Conservation (phyloP, 2,888 invertebrate genomes). For the Cyrtodaria siliqua region DNA sequence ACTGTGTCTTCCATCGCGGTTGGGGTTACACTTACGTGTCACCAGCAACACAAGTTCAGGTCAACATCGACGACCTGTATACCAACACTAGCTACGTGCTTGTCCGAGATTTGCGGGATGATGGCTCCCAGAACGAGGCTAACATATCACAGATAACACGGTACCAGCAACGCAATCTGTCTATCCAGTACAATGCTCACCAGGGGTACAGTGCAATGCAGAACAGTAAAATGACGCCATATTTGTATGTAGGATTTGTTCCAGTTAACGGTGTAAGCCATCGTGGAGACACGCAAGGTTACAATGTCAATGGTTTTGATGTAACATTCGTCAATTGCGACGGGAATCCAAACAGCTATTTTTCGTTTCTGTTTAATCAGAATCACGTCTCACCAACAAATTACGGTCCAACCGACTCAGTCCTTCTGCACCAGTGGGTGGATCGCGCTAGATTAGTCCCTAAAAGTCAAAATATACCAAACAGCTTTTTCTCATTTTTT, state of each 20-base stretch:
- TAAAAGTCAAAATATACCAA: constrained; percentile 17
- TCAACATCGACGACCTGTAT: constrained; percentile 58
- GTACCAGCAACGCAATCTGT: constrained; percentile 34
- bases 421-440: constrained; percentile 40
- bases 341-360: constrained; percentile 61
- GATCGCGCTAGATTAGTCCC: constrained; percentile 19
- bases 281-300: constrained; percentile 21
- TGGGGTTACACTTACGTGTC: constrained; percentile 65
- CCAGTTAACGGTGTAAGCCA: constrained; percentile 21
- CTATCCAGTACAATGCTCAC: constrained; percentile 51
- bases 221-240: constrained; percentile 55
- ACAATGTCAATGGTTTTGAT: constrained; percentile 46
- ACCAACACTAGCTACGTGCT: constrained; percentile 50
- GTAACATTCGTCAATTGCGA: constrained; percentile 55
- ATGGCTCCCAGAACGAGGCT: constrained; percentile 50
- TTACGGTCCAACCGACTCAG: constrained; percentile 12
- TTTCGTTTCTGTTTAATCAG: constrained; percentile 50
- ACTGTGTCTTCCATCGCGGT: constrained; percentile 59
- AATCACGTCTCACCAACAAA: constrained; percentile 15
- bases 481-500: constrained; percentile 40
- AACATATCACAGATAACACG: constrained; percentile 45
- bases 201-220: constrained; percentile 30
- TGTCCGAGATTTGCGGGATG: constrained; percentile 42
- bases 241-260: constrained; percentile 59
- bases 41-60: constrained; percentile 33